A percentile compares a stretch with the other conserved stretches of the same genome.
Conservation (phyloP, 1,140 invertebrate species). For the Pogonomyrmex californicus region DNA sequence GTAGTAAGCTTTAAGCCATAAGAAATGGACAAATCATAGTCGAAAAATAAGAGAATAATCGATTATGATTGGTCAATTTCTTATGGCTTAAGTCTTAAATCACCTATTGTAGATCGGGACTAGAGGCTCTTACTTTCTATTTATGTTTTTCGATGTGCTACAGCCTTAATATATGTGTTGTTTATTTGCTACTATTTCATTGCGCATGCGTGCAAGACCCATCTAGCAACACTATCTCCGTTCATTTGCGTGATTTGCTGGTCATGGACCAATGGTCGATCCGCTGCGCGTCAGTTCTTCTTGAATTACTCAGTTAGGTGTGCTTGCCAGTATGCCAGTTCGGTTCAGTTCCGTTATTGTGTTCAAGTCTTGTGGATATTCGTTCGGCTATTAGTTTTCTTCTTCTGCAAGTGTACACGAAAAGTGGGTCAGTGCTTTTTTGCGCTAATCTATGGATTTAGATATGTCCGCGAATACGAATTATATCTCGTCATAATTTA, state of each 20-base stretch:
- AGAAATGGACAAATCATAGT: too few species aligned
- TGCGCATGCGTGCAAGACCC: too few species aligned
- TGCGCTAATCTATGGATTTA: background rate
- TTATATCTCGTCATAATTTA: background rate
- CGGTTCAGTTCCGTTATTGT: background rate
- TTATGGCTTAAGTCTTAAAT: too few species aligned
- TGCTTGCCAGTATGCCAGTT: background rate
- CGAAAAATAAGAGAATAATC: too few species aligned
- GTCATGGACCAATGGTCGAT: background rate
- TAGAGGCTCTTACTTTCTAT: too few species aligned
- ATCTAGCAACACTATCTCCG: background rate
- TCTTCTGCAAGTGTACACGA: background rate
- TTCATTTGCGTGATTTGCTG: background rate
- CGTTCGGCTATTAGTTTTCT: background rate
- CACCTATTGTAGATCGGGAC: too few species aligned
- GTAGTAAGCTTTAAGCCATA: too few species aligned
- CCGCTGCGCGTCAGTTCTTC: conserved; percentile 25
- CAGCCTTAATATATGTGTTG: too few species aligned
- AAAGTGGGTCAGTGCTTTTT: conserved; percentile 43
- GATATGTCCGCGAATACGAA: conserved; percentile 5
- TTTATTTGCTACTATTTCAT: too few species aligned
- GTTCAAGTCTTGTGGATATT: background rate
- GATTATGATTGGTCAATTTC: too few species aligned
- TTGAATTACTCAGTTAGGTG: background rate
- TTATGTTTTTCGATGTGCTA: too few species aligned